Conservation (phyloP, 2,113 vertebrate species). For the Tauraco erythrolophus region DNA sequence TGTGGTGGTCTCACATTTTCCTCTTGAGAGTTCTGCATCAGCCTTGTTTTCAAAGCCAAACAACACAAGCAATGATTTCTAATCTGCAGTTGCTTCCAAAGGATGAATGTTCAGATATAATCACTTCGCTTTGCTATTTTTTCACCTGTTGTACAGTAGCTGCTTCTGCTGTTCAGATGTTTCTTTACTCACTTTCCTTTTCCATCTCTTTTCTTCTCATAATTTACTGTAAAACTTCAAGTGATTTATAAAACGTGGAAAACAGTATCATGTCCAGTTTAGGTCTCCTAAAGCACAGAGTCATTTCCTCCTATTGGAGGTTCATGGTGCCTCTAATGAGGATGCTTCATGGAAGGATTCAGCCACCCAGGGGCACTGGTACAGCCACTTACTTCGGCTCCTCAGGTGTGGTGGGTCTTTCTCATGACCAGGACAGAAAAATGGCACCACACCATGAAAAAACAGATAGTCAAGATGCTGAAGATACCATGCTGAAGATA, state of each 20-base stretch:
- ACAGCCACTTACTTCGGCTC: background rate
- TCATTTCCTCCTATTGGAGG: background rate
- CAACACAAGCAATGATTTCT: background rate
- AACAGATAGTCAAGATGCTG: background rate
- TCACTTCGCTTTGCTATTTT: background rate
- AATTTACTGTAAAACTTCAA: background rate
- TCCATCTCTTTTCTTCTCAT: background rate
- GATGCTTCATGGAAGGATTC: background rate
- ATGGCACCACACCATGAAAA: background rate
- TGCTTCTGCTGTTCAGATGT: background rate
- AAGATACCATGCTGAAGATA: background rate
- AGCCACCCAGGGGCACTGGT: background rate
- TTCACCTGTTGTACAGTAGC: background rate
- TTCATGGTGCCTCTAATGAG: background rate
- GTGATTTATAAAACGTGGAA: background rate
- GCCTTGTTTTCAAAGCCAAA: constrained; percentile 24
- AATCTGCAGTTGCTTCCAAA: background rate
- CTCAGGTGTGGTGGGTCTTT: background rate
- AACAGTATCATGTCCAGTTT: background rate
- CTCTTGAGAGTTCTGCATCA: background rate
- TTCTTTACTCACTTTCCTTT: constrained; percentile 5
- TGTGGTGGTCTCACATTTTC: constrained; percentile 11
- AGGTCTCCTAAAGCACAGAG: background rate
- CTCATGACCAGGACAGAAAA: background rate
- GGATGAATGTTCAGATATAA: background rate